A percentile compares a stretch with the other conserved stretches of the same genome.
Conservation (phyloP, 2,113 vertebrate species). For the Pholis gunnellus region DNA sequence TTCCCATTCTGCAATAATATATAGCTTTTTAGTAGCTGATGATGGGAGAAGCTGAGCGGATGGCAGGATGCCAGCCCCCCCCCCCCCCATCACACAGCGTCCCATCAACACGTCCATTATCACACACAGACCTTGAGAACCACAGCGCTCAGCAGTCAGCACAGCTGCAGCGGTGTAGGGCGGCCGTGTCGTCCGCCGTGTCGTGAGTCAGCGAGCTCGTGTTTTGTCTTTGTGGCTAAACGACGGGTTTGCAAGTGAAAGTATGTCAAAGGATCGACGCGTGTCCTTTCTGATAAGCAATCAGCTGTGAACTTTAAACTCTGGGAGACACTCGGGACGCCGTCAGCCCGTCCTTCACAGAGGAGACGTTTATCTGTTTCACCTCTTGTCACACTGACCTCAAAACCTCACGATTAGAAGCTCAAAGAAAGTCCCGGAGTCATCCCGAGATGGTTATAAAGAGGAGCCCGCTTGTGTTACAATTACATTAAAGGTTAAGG, state of each 20-base stretch:
- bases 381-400: slow-evolving; percentile 47
- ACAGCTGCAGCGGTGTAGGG: neutral
- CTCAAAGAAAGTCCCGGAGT: neutral
- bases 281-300: neutral
- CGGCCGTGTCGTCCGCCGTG: neutral
- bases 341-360: neutral
- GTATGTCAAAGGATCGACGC: neutral
- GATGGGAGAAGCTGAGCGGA: slow-evolving; percentile 19
- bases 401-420: neutral
- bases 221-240: neutral
- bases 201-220: neutral
- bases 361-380: slow-evolving; percentile 34
- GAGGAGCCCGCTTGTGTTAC: neutral
- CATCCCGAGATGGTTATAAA: neutral
- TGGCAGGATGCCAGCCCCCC: slow-evolving; percentile 8
- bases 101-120: slow-evolving; percentile 39
- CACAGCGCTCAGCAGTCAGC: slow-evolving; percentile 6
- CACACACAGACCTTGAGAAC: slow-evolving; percentile 32
- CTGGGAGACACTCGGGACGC: neutral
- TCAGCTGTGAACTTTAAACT: slow-evolving; percentile 44
- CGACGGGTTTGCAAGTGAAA: too few species aligned
- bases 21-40: slow-evolving; percentile 10
- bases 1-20: neutral
- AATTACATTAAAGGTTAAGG: neutral
- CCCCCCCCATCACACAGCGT: neutral